Conservation (phyloP, 1,140 invertebrate species). For the Drosophila simulans region DNA sequence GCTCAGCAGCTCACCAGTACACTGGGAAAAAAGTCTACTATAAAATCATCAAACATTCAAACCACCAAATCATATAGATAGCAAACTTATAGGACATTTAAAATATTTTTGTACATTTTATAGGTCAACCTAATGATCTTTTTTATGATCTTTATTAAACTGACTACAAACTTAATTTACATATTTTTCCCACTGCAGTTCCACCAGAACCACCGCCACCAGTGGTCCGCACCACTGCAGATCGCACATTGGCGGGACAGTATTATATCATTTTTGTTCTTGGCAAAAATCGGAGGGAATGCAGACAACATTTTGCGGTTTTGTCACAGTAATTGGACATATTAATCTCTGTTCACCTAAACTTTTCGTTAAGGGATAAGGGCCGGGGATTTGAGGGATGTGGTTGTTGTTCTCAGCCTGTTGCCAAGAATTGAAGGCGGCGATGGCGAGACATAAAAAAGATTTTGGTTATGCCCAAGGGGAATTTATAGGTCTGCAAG, state of each 20-base stretch:
- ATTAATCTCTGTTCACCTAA: conserved; percentile 84
- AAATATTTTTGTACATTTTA: too few species aligned
- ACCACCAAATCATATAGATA: too few species aligned
- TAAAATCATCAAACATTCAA: neutral
- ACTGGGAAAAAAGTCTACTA: neutral
- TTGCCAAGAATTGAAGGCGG: conserved; percentile 47
- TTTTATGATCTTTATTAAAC: too few species aligned
- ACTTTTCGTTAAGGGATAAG: conserved; percentile 35
- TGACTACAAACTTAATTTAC: too few species aligned
- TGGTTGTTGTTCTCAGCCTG: conserved; percentile 43
- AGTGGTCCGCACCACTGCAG: conserved; percentile 28
- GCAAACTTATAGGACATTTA: too few species aligned
- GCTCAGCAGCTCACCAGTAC: conserved; percentile 31
- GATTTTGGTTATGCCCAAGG: conserved; percentile 10
- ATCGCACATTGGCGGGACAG: conserved; percentile 49
- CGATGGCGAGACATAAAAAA: conserved; percentile 31
- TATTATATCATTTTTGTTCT: conserved; percentile 77
- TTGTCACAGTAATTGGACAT: conserved; percentile 85
- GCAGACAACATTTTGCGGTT: conserved; percentile 83
- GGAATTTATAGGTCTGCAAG: conserved; percentile 23
- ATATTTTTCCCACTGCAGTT: conserved; percentile 2
- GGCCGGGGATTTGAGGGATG: conserved; percentile 5
- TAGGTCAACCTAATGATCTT: too few species aligned
- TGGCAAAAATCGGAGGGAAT: conserved; percentile 50
- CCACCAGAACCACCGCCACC: conserved; percentile 15